Evolutionary conservation across 2,113 vertebrate genomes (phyloP), one percentile per base, ranked within the genome.

Genomic region (Nerophis lumbriciformis): DNA sequence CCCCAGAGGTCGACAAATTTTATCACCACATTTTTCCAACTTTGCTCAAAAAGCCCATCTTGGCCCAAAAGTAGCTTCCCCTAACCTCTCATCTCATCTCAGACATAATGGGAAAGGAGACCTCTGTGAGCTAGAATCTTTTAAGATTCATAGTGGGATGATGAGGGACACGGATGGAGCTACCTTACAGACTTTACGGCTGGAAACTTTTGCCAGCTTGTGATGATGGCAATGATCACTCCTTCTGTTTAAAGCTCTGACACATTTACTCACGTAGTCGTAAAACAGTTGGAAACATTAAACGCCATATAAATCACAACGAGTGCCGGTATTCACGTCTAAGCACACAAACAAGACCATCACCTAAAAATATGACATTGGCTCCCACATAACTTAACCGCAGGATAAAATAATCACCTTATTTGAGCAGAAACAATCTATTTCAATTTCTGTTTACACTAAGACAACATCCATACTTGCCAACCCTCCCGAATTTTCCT

Each of bases 11-110:
- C 90, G 90, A 90, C 89, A 93, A 88, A 91, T 94, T 92, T 91
- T 93, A 92, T 89, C 89, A 89, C 88, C 84, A 91, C 90, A 91
- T 92, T 92, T 91, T 91, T 88, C 84, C 91, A 90, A 90, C 88
- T 91, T 92, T 90, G 61, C 76, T 68, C 54, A 65, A 79, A 77
- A 88, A 71, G 76, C 63, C 75, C 65, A 77, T 79, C 60, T 68
- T 38, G 63, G 37, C 38, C 53, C 61, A 71, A 51, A 63, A 74
- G 65, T 21, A 66, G 59, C 78, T 77, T 69, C 70, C 81, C 72
- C 67, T 72, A 75, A 69, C 81, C 77, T 80, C 77, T 61, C 44
- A 79, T 81, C 83, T 84, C 84, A 85, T 89, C 80, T 85, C 78
- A 68, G 79, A 68, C 68, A 81, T 88, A 80, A 90, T 90, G 68